Evolutionary conservation across 2,888 invertebrate species (phyloP).

Genomic region (Pyrrhopygopsis socrates): DNA sequence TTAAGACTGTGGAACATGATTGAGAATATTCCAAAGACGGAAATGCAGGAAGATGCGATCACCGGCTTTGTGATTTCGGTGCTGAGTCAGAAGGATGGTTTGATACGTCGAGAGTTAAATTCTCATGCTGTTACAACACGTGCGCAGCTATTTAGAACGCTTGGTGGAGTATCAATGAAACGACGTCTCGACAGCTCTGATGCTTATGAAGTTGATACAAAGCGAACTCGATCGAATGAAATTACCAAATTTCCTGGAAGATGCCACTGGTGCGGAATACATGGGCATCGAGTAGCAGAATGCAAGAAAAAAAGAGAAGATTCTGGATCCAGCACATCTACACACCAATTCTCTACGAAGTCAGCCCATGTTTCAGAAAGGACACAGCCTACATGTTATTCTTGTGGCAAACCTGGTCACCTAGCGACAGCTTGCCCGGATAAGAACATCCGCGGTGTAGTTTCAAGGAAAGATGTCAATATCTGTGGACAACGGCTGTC

Average conservation of each 20-base stretch:
- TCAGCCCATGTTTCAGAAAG: neutral
- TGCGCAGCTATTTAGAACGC: slow-evolving; percentile 75
- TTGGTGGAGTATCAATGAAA: slow-evolving; percentile 63
- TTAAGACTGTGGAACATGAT: slow-evolving; percentile 62
- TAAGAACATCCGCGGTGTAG: neutral
- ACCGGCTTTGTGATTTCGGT: slow-evolving; percentile 68
- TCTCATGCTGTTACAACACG: slow-evolving; percentile 51
- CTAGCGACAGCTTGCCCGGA: slow-evolving; percentile 43
- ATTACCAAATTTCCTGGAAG: slow-evolving; percentile 48
- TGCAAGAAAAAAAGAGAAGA: slow-evolving; percentile 46
- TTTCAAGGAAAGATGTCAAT: neutral
- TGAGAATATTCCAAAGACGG: slow-evolving; percentile 52
- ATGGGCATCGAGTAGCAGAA: slow-evolving; percentile 64
- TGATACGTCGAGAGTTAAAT: slow-evolving; percentile 72
- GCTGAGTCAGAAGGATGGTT: slow-evolving; percentile 60
- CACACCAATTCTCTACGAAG: neutral
- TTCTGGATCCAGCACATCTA: neutral
- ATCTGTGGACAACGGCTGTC: slow-evolving; percentile 16
- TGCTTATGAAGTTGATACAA: slow-evolving; percentile 23
- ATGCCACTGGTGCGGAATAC: slow-evolving; percentile 67
- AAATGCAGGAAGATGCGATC: slow-evolving; percentile 65
- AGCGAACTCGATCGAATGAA: slow-evolving; percentile 1
- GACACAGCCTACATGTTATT: slow-evolving; percentile 40
- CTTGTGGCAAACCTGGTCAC: slow-evolving; percentile 61
- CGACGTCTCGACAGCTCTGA: slow-evolving; percentile 33